phyloP scores from a whole-genome alignment of 1,140 invertebrate genomes.

The Tetragonula clypearis region DNA sequence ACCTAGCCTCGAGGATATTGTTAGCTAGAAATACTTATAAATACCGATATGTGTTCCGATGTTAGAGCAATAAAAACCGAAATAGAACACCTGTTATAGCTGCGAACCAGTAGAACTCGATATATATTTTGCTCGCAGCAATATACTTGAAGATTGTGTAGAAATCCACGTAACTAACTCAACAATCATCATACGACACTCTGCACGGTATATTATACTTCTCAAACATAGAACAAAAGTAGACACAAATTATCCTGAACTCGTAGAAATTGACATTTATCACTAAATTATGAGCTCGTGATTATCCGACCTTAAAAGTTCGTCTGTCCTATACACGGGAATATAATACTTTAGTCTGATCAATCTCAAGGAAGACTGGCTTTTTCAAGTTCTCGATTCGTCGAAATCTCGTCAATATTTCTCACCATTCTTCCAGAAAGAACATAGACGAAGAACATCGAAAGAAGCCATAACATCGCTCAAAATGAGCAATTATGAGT shows the following conservation, averaged over 20 bases:
- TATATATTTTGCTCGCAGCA: too few relatives aligned
- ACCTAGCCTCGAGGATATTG: neutral
- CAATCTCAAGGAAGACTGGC: neutral
- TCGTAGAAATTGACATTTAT: neutral
- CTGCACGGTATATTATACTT: too few relatives aligned
- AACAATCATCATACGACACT: too few relatives aligned
- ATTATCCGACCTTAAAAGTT: neutral
- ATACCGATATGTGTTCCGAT: neutral
- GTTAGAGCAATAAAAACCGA: neutral
- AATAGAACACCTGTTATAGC: too few relatives aligned
- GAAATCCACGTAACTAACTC: neutral
- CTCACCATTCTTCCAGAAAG: neutral
- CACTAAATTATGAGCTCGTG: neutral
- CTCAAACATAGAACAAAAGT: neutral
- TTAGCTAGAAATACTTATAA: neutral
- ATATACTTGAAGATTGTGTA: neutral
- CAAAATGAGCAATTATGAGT: neutral
- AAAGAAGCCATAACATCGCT: neutral
- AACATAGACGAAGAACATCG: neutral
- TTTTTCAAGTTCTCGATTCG: too few relatives aligned
- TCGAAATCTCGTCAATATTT: too few relatives aligned
- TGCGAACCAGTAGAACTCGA: too few relatives aligned
- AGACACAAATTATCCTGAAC: neutral
- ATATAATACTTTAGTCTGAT: neutral
- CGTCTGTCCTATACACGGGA: neutral